A percentile compares a stretch with the other conserved stretches of the same genome.
These are phyloP conservation scores for Ommatoiulus sabulosus DNA, from an alignment of 2,888 invertebrate species.

Conservation along the genomic window DNA sequence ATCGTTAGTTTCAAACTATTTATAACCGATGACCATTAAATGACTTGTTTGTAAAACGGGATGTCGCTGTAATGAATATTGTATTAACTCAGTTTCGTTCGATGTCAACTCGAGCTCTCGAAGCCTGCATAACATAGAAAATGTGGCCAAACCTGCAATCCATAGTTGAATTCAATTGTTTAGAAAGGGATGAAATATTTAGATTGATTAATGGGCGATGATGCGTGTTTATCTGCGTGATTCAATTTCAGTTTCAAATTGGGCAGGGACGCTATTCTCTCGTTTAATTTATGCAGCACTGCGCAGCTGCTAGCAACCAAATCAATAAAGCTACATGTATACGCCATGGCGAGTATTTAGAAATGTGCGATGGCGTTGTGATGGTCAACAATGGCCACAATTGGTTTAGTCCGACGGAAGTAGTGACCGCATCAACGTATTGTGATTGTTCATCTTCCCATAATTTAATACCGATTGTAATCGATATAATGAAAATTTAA, in stretches of 20 bases:
- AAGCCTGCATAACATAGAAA: background rate
- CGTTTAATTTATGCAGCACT: background rate
- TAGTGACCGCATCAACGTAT: background rate
- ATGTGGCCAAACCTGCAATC: too few species aligned
- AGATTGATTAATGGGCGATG: background rate
- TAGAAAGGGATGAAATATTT: background rate
- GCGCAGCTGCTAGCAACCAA: background rate
- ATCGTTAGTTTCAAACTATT: too few species aligned
- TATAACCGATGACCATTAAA: too few species aligned
- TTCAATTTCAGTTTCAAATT: background rate
- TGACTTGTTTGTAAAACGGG: too few species aligned
- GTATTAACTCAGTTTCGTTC: background rate
- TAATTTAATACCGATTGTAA: too few species aligned
- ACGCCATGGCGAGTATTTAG: background rate
- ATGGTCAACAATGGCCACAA: constrained; percentile 24
- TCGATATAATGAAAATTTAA: too few species aligned
- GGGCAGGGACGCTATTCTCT: background rate
- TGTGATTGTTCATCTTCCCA: background rate
- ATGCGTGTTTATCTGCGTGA: background rate
- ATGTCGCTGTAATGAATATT: too few species aligned
- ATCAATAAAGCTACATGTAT: background rate
- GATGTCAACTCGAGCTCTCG: background rate
- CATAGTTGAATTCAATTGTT: background rate
- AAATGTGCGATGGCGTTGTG: background rate
- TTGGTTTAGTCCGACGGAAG: background rate